These are phyloP conservation scores for Meloidogyne chitwoodi DNA, from an alignment of 1,140 invertebrate species.

Conservation along the genomic window DNA sequence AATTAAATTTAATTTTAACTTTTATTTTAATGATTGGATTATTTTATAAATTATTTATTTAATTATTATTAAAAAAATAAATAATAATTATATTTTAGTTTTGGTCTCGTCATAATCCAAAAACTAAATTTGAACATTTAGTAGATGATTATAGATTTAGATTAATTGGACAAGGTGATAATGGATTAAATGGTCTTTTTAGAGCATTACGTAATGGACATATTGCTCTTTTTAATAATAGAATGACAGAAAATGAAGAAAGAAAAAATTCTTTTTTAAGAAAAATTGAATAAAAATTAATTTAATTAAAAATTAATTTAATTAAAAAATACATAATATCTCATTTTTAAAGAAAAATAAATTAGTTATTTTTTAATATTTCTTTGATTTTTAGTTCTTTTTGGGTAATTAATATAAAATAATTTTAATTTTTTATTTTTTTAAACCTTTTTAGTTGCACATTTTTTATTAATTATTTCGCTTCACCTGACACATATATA, in stretches of 20 bases:
- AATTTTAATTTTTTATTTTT: background rate
- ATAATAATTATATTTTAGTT: constrained; percentile 27
- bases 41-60: too few species aligned
- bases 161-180: constrained; percentile 33
- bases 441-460: background rate
- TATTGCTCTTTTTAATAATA: constrained; percentile 48
- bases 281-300: background rate
- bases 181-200: constrained; percentile 46
- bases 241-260: background rate
- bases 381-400: too few species aligned
- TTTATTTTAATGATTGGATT: too few species aligned
- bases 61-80: background rate
- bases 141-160: constrained; percentile 46
- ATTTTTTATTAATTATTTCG: background rate
- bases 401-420: too few species aligned
- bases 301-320: too few species aligned
- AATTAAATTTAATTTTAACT: too few species aligned
- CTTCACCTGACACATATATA: background rate
- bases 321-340: too few species aligned
- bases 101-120: constrained; percentile 36
- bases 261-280: background rate
- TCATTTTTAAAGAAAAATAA: too few species aligned
- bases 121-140: constrained; percentile 42
- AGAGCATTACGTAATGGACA: constrained; percentile 49
- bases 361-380: too few species aligned